Conservation (phyloP, 1,140 invertebrate genomes). For the Episyrphus balteatus region DNA sequence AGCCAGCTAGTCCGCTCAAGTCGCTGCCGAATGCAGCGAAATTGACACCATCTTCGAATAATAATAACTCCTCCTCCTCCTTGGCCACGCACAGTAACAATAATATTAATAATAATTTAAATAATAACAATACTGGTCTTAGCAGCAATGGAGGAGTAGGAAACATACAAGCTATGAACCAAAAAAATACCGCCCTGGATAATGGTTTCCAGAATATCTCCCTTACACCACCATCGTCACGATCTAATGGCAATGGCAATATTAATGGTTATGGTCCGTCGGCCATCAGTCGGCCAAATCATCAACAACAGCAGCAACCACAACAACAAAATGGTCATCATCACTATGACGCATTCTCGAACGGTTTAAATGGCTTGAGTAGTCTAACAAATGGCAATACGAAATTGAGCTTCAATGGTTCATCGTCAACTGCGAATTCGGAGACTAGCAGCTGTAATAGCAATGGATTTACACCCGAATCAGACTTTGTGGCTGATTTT, state of each 20-base stretch:
- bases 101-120: not conserved
- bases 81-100: conserved; percentile 2
- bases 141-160: no score
- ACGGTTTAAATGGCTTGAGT: conserved; percentile 12
- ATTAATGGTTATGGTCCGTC: conserved; percentile 11
- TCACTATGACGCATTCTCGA: conserved; percentile 11
- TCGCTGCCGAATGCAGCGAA: conserved; percentile 34
- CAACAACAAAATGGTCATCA: conserved; percentile 2
- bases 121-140: conserved; percentile 7
- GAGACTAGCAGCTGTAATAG: conserved; percentile 33
- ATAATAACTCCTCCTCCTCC: conserved; percentile 9
- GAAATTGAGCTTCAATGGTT: conserved; percentile 30
- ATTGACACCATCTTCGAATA: conserved; percentile 20
- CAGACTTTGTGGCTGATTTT: conserved; percentile 52
- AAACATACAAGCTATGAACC: conserved; percentile 4
- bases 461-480: conserved; percentile 37
- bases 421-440: conserved; percentile 25
- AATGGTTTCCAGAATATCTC: conserved; percentile 28
- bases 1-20: conserved; percentile 45
- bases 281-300: conserved; percentile 29
- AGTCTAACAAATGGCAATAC: conserved; percentile 10
- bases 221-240: conserved; percentile 30
- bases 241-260: conserved; percentile 26
- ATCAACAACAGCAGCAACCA: conserved; percentile 17
- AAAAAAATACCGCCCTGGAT: conserved; percentile 4